phyloP scores from a whole-genome alignment of 2,113 vertebrate species.

The Kryptolebias marmoratus region DNA sequence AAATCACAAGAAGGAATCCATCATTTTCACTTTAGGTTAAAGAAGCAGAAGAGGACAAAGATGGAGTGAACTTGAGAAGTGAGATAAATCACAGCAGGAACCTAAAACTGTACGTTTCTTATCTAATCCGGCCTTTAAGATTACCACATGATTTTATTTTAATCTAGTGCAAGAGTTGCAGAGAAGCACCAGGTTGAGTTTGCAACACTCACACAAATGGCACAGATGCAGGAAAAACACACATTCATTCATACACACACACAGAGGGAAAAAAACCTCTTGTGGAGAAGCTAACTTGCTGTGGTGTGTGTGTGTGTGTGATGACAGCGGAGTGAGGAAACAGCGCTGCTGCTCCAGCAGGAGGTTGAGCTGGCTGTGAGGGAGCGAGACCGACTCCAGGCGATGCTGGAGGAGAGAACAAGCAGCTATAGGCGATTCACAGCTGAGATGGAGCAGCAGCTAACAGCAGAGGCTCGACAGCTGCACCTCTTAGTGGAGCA shows the following conservation, averaged over 20 bases:
- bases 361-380: conserved; percentile 54
- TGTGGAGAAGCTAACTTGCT: conserved; percentile 9
- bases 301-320: conserved; percentile 31
- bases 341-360: conserved; percentile 34
- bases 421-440: conserved; percentile 30
- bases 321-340: conserved; percentile 64
- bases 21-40: not conserved
- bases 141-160: too few species aligned
- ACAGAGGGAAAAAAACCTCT: not conserved
- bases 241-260: not conserved
- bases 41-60: too few species aligned
- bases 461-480: conserved; percentile 50
- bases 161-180: too few species aligned
- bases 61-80: too few species aligned
- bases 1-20: not conserved
- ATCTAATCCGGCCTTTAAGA: too few species aligned
- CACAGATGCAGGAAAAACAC: not conserved
- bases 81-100: too few species aligned
- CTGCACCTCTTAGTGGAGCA: conserved; percentile 52
- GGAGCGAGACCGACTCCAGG: conserved; percentile 52
- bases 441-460: conserved; percentile 62
- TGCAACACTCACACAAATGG: too few species aligned
- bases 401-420: conserved; percentile 56
- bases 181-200: too few species aligned
- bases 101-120: too few species aligned